Base-by-base conservation (phyloP, 2,797 vertebrate species). In the Lutjanus campechanus region DNA sequence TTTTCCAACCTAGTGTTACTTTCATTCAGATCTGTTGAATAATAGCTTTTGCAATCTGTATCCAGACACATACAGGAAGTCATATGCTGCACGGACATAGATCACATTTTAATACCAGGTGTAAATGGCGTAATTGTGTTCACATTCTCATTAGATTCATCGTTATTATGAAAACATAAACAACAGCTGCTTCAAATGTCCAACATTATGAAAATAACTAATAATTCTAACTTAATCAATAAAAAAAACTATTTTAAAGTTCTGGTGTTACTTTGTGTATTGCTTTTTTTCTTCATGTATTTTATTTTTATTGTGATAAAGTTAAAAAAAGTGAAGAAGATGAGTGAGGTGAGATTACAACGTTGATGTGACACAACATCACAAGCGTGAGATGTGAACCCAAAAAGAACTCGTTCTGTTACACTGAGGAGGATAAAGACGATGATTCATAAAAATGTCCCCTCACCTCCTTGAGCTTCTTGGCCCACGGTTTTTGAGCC, bases 401-500 rank as follows among this genome's bases (percentile, higher is more conserved):
- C 29, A 41, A 54, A 49, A 13, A 63, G 11, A 63, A 46, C 5
- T 7, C 15, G 11, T 49, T 70, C 44, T 0, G 3, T 9, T 11
- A 20, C 19, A 64, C 47, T 36, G 29, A 36, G 10, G 9, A 53
- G 5, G 11, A 66, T 47, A 64, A 62, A 49, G 8, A 66, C 1
- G 46, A 36, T 61, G 43, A 53, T 3, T 25, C 17, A 47, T 17
- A 20, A 8, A 13, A 8, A 36, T 49, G 11, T 15, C 29, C 8
- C 54, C 91, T 95, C 84, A 99, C 98, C 98, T 99, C 98, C 90
- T 99, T 99, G 63, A 98, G 96, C 92, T 99, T 99, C 90, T 99
- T 99, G 90, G 98, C 97, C 98, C 98, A 99, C 5, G 98, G 98
- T 80, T 99, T 99, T 94, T 99, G 98, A 60, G 98, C 98, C 93